Evolutionary conservation across 1,140 invertebrate genomes (phyloP), one percentile per base, ranked within the genome.

Genomic region (Araneus ventricosus): DNA sequence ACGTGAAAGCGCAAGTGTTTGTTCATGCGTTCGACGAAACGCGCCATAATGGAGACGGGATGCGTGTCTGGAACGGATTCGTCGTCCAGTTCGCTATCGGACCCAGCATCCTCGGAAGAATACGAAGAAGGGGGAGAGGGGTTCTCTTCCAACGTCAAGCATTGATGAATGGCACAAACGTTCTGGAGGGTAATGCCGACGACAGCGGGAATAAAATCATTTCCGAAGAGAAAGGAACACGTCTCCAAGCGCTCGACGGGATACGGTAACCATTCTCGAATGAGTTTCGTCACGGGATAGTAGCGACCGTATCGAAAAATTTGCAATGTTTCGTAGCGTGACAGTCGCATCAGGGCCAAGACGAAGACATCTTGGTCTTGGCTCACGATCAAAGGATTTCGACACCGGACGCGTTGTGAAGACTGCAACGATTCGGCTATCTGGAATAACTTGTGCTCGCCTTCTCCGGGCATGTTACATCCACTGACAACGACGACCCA

Each of bases 341-440:
- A 1, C 5, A 52, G 1, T 4, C 70, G 27, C 20, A 90, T 8
- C 5, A 90, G 14, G 22, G 70, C 41, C 10, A 90, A 34, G 20
- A 90, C 20, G 34, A 90, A 90, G 4, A 90, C 88, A 37, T 90
- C 88, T 30, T 90, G 67, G n/a, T 88, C 87, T 27, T 34, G 61
- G 17, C 59, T 67, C 0, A 88, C 87, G 1, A 88, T 39, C 2
- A 88, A 8, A 41, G 87, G 87, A 4, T 88, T 34, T 20, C 61
- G 59, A 7, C 87, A 88, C 14, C 6, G 37, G 7, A 24, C 45
- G 1, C 34, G 17, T 14, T 63, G 39, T 17, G 52, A 17, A n/a
- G n/a, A 0, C 2, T 52, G 41, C 10, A 41, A 41, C 6, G 41
- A 52, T 57, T 80, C 67, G 6, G 88, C 88, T 0, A 90, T 22